phyloP scores from a whole-genome alignment of 2,888 invertebrate genomes.

The Cataglyphis cursor region DNA sequence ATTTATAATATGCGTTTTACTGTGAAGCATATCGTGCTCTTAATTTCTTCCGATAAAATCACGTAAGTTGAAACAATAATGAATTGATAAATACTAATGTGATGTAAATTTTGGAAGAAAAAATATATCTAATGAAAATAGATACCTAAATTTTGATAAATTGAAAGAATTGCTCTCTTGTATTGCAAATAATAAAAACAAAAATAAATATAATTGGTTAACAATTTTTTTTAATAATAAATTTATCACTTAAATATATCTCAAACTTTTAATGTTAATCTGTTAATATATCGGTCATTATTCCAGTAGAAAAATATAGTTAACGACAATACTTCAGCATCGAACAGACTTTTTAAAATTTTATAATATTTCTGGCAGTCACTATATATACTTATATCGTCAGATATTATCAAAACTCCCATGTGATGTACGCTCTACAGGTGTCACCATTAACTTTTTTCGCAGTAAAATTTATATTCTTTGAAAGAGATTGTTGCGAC shows the following conservation, averaged over 20 bases:
- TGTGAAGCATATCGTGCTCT: neutral
- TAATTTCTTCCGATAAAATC: neutral
- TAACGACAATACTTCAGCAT: conserved; percentile 62
- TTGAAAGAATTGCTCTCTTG: neutral
- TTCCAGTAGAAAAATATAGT: neutral
- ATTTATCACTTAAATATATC: neutral
- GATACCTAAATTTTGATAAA: conserved; percentile 25
- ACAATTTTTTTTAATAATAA: neutral
- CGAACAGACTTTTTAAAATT: conserved; percentile 59
- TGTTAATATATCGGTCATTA: neutral
- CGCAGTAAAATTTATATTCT: conserved; percentile 58
- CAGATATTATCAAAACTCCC: conserved; percentile 53
- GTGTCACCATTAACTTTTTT: conserved; percentile 72
- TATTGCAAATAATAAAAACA: neutral
- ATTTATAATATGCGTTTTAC: conserved; percentile 33
- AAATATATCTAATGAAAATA: neutral
- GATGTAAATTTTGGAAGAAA: conserved; percentile 7
- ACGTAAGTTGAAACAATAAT: neutral
- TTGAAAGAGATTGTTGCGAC: conserved; percentile 40
- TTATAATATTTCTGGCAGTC: conserved; percentile 62
- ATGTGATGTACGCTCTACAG: conserved; percentile 67
- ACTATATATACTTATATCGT: conserved; percentile 26
- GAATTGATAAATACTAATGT: too few relatives aligned
- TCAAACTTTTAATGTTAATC: neutral
- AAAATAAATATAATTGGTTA: conserved; percentile 5